Evolutionary conservation across 2,888 invertebrate genomes (phyloP), one percentile per base, ranked within the genome.

Genomic region (Gerris lacustris): DNA sequence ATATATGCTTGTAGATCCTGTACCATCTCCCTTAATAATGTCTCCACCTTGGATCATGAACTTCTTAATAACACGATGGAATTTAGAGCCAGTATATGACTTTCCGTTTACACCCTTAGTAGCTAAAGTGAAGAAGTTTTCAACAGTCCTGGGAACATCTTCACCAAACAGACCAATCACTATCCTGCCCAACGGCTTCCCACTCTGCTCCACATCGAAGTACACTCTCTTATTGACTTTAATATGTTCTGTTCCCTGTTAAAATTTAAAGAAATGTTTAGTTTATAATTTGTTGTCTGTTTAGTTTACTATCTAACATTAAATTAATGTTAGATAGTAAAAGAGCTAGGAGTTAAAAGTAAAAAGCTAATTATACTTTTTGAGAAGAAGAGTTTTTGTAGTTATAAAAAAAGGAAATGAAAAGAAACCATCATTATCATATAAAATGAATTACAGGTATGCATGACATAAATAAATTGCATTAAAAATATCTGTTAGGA

Each of bases 11-110:
- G 88, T 86, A 0, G 91, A 88, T 1, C 96, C 96, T 5, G 86
- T 85, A 0, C 96, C 96, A 81, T 96, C 89, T 69, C 87, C 85
- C 69, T 86, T 86, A 2, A 90, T 83, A 69, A 95, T 87, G 81
- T 96, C 95, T 63, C 87, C 86, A 73, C 92, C 94, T 82, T 94
- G 94, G 78, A 95, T 92, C 93, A 95, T 94, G 79, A 95, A 94
- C 79, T 93, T 92, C 75, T 86, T 86, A 79, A 94, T 94, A 66
- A 94, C 89, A 76, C 94, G 84, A 80, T 94, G 94, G 84, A 95
- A 93, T 80, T 88, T 89, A 82, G 91, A 91, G 75, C 92, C 92
- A 78, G 90, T 91, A 83, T 90, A 95, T 17, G 94, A 94, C 79
- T 94, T 88, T 44, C 91, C 91, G 71, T 80, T 79, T 7, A 88